Percentiles rank a stretch among this genome's conserved stretches.
These are phyloP conservation scores for Ceratotherium simum DNA, from an alignment of 2,113 vertebrate genomes.

Conservation along the genomic window DNA sequence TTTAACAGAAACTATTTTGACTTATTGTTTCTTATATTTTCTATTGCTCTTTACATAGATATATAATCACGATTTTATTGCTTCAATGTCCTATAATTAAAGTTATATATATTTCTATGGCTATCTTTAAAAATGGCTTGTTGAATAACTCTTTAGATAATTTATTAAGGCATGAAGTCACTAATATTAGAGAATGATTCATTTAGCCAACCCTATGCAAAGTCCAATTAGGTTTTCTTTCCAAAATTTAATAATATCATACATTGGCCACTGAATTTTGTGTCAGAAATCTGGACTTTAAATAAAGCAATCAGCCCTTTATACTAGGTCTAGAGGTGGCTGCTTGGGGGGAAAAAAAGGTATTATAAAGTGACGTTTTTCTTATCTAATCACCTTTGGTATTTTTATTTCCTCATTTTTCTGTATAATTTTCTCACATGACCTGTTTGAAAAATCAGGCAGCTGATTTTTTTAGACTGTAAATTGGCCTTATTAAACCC, in stretches of 20 bases:
- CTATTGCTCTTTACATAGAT: not conserved
- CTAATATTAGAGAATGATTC: not conserved
- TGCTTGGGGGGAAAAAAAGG: not conserved
- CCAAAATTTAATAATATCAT: not conserved
- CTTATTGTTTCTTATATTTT: conserved; percentile 15
- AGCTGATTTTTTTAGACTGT: not conserved
- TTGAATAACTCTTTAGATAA: not conserved
- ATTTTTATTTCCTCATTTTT: conserved; percentile 43
- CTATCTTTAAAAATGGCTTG: not conserved
- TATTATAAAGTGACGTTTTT: not conserved
- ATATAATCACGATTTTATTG: not conserved
- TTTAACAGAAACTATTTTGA: not conserved
- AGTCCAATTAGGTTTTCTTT: not conserved
- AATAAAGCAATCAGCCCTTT: not conserved
- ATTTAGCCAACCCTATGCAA: not conserved
- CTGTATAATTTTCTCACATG: not conserved
- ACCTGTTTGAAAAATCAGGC: not conserved
- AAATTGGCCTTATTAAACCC: not conserved
- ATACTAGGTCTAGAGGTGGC: not conserved
- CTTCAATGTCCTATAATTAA: not conserved
- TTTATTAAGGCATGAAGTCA: not conserved
- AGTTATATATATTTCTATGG: not conserved
- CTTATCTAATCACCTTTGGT: not conserved
- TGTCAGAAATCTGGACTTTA: not conserved
- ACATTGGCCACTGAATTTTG: not conserved